Evolutionary conservation across 2,888 invertebrate genomes (phyloP).

Genomic region (Melieria picta): DNA sequence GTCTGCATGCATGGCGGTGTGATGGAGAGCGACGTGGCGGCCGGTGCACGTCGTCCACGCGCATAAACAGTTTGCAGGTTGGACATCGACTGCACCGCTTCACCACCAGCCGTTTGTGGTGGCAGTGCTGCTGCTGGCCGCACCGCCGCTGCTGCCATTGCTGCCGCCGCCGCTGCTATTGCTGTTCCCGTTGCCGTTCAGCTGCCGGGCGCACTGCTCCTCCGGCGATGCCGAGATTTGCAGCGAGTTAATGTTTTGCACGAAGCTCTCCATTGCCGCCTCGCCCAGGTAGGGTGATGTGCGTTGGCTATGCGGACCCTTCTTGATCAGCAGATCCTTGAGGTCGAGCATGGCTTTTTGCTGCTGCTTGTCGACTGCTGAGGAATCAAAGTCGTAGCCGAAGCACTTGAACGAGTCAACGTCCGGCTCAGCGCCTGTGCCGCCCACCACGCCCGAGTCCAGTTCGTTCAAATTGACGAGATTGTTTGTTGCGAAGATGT

Average conservation of each 20-base stretch:
- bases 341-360: slow-evolving; percentile 83
- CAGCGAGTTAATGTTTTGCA: slow-evolving; percentile 60
- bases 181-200: slow-evolving; percentile 52
- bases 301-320: slow-evolving; percentile 53
- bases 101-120: slow-evolving; percentile 51
- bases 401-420: slow-evolving; percentile 89
- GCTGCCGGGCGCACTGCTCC: slow-evolving; percentile 57
- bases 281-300: slow-evolving; percentile 64
- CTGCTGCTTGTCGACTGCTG: slow-evolving; percentile 68
- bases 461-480: slow-evolving; percentile 81
- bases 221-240: slow-evolving; percentile 54
- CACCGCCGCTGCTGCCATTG: slow-evolving; percentile 35
- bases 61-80: slow-evolving; percentile 23
- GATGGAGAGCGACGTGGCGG: slow-evolving; percentile 3
- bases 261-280: slow-evolving; percentile 60
- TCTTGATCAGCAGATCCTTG: slow-evolving; percentile 75
- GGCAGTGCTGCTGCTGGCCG: slow-evolving; percentile 16
- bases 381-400: slow-evolving; percentile 84
- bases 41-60: slow-evolving; percentile 23
- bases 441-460: slow-evolving; percentile 74
- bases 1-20: slow-evolving; percentile 8
- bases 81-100: slow-evolving; percentile 1
- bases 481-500: slow-evolving; percentile 84
- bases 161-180: slow-evolving; percentile 35
- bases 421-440: slow-evolving; percentile 68